phyloP scores from a whole-genome alignment of 2,888 invertebrate species.

The Tromatobia lineatoria region DNA sequence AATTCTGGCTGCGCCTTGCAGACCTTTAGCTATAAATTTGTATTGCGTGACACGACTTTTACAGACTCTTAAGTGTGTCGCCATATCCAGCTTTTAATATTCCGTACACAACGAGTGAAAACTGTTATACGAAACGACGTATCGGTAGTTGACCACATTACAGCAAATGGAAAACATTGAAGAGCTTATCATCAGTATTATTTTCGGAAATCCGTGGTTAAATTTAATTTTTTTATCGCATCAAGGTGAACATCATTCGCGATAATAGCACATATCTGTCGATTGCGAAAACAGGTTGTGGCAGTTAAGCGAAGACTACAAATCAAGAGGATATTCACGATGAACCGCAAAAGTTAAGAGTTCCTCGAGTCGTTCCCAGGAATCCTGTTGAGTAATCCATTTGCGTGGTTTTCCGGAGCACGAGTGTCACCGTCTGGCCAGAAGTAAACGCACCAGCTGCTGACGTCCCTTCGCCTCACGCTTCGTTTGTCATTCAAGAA shows the following conservation, averaged over 20 bases:
- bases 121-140: constrained; percentile 24
- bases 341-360: constrained; percentile 5
- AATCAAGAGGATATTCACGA: not conserved
- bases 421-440: constrained; percentile 24
- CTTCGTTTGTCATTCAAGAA: constrained; percentile 45
- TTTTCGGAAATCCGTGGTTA: not conserved
- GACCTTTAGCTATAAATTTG: not conserved
- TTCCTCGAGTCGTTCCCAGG: constrained; percentile 32
- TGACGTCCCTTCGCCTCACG: constrained; percentile 17
- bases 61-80: constrained; percentile 1
- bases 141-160: not conserved
- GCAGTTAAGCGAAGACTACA: not conserved
- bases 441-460: not conserved
- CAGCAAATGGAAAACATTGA: not conserved
- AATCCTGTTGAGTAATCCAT: constrained; percentile 50
- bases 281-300: not conserved
- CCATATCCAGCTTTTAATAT: not conserved
- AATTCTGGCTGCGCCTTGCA: not conserved
- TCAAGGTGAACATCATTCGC: not conserved
- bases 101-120: constrained; percentile 1
- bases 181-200: not conserved
- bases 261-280: not conserved
- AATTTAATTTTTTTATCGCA: not conserved
- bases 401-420: constrained; percentile 35
- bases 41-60: constrained; percentile 29